phyloP scores from a whole-genome alignment of 1,140 invertebrate genomes.

The Platorchestia sp. region DNA sequence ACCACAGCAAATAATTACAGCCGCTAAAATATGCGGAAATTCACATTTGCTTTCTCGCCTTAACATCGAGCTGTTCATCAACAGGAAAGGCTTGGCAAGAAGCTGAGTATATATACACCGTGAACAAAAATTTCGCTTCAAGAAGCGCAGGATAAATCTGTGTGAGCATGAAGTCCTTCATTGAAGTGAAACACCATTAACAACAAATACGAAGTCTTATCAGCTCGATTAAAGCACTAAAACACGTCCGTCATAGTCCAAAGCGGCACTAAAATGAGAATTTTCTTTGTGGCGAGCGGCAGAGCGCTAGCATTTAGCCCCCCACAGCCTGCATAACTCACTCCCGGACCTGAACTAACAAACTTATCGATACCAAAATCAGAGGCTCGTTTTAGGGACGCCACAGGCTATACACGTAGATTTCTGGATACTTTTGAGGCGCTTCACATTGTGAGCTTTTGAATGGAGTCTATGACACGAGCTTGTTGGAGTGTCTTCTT shows the following conservation, averaged over 20 bases:
- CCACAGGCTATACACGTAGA: constrained; percentile 23
- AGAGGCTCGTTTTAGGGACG: neutral
- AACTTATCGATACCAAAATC: constrained; percentile 22
- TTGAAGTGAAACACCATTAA: neutral
- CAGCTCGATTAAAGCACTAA: neutral
- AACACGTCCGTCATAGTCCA: constrained; percentile 12
- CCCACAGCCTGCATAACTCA: neutral
- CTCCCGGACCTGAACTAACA: neutral
- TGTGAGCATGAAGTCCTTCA: neutral
- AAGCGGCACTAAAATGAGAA: constrained; percentile 40
- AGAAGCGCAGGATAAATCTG: neutral
- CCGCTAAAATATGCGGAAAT: neutral
- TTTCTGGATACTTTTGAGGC: neutral
- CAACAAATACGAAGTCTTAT: constrained; percentile 41
- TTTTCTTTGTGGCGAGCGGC: neutral
- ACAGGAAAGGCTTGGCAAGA: neutral
- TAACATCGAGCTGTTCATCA: neutral
- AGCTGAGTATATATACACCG: neutral
- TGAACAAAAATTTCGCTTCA: neutral
- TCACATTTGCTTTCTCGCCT: neutral
- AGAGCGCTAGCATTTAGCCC: neutral
- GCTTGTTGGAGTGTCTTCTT: constrained; percentile 18
- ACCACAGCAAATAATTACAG: neutral
- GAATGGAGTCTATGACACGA: constrained; percentile 18
- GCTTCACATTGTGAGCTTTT: neutral